Evolutionary conservation across 1,140 invertebrate genomes (phyloP), one percentile per base, ranked within the genome.

Genomic region (Centruroides vittatus): DNA sequence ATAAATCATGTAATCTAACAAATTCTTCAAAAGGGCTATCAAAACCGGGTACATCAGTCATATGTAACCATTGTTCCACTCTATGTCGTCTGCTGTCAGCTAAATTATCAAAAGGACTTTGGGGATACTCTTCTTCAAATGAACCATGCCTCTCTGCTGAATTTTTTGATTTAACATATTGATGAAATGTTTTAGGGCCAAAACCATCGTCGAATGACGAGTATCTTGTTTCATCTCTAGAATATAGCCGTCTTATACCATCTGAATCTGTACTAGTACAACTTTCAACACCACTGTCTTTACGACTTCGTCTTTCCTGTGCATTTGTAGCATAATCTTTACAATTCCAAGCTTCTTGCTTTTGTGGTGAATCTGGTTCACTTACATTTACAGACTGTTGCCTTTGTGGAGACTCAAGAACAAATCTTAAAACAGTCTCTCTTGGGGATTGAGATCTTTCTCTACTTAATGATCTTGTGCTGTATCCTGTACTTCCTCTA

Each of bases 21-120:
- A 35, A 49, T n/a, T 59, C 53, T 59, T 57, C 59, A 56, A 60
- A 60, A 47, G 58, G 60, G 49, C 47, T 50, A 6, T 52, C 59
- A 12, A 58, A 34, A 35, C 57, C 57, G 50, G n/a, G 8, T 11
- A 47, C 46, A 41, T 59, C 48, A 55, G 57, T 58, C 60, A 62
- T 63, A 36, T 65, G 52, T 23, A 69, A 53, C 67, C 68, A 69
- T 52, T 67, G 65, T 53, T 69, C 68, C 13, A 69, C 67, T 51
- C 67, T 55, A 49, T 62, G 47, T 48, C 65, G 62, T n/a, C 58
- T 52, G n/a, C 47, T 35, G 35, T 66, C 64, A 36, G 62, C 47
- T 3, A 61, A 35, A 12, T 50, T 58, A 36, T 57, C 64, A 35
- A 59, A 11, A 36, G 57, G 57, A 46, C 41, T 41, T 41, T 41